Evolutionary conservation across 2,113 vertebrate genomes (phyloP), one percentile per base, ranked within the genome.

Genomic region (Mungos mungo): DNA sequence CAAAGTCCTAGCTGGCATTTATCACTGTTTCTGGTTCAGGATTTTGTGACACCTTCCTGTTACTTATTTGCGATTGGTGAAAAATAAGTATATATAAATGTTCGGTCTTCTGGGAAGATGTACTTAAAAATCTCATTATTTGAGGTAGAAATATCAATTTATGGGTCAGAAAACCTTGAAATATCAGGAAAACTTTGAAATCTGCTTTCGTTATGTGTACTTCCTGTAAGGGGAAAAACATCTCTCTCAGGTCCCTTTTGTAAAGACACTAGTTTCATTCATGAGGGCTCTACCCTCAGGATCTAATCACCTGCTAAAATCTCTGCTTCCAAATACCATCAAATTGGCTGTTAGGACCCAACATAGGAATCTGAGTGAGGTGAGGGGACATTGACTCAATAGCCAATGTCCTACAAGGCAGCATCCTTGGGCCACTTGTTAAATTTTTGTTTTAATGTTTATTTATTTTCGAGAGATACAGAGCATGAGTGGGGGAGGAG

Each of bases 61-160:
- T 74, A 27, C 83, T 90, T 91, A 86, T 85, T 92, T 92, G 45
- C n/a, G 41, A 54, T 7, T 88, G 23, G 10, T 92, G 74, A 88
- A 19, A 15, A 54, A 54, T 54, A 89, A 88, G 15, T 92, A 25
- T 50, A 83, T 95, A 81, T 89, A 90, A 91, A 35, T 45, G 12
- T n/a, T 77, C 66, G 11, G 0, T 83, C 35, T 89, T 90, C 50
- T 82, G 63, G 33, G 81, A 92, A 97, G 25, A 71, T 65, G 11
- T 89, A 5, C 38, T 80, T 91, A 84, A 71, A 71, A 45, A 85
- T 97, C 89, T 92, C 23, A 82, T 77, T 83, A 60, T 77, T 88
- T 87, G 38, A 88, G 2, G 16, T 84, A 3, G 31, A 41, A 52
- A 23, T 9, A 74, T 5, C n/a, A 33, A 47, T 41, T 79, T 74